Evolutionary conservation across 2,797 vertebrate genomes (phyloP).

Genomic region (Pachyuromys duprasi): DNA sequence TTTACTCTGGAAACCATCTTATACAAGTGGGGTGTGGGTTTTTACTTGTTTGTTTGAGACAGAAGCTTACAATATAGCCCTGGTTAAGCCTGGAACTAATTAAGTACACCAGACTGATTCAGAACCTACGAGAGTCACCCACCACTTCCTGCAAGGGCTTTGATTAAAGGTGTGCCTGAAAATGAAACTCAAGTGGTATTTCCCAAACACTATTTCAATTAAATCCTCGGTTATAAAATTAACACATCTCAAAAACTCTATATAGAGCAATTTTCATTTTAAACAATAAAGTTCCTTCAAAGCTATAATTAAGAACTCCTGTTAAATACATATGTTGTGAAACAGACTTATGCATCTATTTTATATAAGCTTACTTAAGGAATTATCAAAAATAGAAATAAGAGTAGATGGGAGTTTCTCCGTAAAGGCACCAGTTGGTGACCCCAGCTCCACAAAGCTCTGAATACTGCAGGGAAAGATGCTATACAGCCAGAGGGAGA

Average conservation of each 20-base stretch:
- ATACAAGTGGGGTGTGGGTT: neutral
- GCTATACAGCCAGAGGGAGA: neutral
- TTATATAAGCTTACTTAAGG: constrained; percentile 8
- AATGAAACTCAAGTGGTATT: constrained; percentile 42
- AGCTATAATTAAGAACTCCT: constrained; percentile 20
- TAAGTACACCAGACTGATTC: neutral
- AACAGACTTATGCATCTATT: constrained; percentile 9
- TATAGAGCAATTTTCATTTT: constrained; percentile 41
- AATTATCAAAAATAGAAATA: neutral
- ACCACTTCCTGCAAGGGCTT: neutral
- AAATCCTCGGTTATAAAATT: constrained; percentile 21
- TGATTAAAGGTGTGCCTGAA: neutral
- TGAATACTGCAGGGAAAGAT: neutral
- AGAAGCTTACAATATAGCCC: neutral
- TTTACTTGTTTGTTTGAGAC: neutral
- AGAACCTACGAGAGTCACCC: neutral
- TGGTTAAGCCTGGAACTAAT: neutral
- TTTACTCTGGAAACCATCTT: constrained; percentile 19
- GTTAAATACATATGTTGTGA: neutral
- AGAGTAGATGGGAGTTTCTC: neutral
- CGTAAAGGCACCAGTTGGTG: neutral
- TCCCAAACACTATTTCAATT: neutral
- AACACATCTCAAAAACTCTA: constrained; percentile 3
- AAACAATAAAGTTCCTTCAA: neutral
- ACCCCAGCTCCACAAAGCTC: neutral